Evolutionary conservation across 2,797 vertebrate species (phyloP).

Genomic region (Gymnothorax reevesii): DNA sequence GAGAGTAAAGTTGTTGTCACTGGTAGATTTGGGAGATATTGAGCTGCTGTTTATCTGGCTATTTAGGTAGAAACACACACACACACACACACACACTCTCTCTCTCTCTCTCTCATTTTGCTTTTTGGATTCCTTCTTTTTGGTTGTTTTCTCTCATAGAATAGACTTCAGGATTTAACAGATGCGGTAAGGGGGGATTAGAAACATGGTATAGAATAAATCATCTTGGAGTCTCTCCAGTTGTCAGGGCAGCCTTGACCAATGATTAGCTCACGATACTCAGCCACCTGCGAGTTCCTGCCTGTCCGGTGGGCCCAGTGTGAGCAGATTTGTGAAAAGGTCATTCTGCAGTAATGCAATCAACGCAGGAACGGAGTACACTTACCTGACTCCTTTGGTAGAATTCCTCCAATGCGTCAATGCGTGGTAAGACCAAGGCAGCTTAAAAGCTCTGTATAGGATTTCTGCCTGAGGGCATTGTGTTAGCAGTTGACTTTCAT

Average conservation of each 20-base stretch:
- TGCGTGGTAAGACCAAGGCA: conserved; percentile 53
- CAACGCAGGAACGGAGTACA: conserved; percentile 15
- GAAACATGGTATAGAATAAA: conserved; percentile 14
- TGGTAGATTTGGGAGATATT: not conserved
- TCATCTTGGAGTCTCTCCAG: conserved; percentile 9
- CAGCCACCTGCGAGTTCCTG: not conserved
- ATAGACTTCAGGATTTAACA: conserved; percentile 22
- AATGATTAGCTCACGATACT: conserved; percentile 26
- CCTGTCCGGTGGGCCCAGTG: not conserved
- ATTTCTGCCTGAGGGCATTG: conserved; percentile 69
- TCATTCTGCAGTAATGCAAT: conserved; percentile 9
- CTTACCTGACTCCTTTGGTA: not conserved
- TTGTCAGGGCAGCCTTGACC: conserved; percentile 17
- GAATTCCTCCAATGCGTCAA: conserved; percentile 8
- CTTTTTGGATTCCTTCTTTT: not conserved
- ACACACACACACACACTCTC: too few species aligned
- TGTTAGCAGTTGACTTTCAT: conserved; percentile 67
- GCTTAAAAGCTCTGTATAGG: conserved; percentile 70
- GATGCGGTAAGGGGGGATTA: not conserved
- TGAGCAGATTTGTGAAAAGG: conserved; percentile 10
- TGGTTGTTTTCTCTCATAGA: conserved; percentile 2
- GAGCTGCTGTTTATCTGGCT: too few species aligned
- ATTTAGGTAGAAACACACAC: too few species aligned
- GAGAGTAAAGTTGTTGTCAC: not conserved
- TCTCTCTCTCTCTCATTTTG: not conserved